phyloP scores from a whole-genome alignment of 2,113 vertebrate genomes.

The Corvus cornix region DNA sequence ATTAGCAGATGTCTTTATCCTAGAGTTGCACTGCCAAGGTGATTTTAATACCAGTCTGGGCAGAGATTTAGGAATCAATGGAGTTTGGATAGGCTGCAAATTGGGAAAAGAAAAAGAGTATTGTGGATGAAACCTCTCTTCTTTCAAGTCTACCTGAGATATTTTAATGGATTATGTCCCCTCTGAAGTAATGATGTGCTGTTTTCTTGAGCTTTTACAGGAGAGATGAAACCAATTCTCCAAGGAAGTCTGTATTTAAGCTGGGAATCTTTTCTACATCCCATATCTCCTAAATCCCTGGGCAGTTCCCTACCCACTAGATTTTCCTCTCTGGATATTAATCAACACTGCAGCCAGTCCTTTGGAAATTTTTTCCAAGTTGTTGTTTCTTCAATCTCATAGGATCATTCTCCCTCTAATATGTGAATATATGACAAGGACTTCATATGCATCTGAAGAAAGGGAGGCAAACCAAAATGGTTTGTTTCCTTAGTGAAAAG shows the following conservation, averaged over 20 bases:
- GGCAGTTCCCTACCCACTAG: neutral
- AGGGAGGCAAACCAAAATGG: neutral
- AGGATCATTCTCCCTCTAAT: neutral
- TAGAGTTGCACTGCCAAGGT: neutral
- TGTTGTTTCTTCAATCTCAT: neutral
- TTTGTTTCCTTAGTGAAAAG: neutral
- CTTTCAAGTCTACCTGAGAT: neutral
- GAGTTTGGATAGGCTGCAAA: neutral
- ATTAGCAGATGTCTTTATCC: neutral
- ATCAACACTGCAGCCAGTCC: neutral
- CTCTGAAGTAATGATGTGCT: neutral
- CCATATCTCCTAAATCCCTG: neutral
- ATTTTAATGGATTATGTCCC: neutral
- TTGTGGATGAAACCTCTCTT: neutral
- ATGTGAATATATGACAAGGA: neutral
- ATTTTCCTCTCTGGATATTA: neutral
- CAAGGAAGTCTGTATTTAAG: neutral
- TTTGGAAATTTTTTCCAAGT: neutral
- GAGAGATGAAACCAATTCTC: neutral
- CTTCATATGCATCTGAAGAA: neutral
- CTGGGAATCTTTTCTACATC: neutral
- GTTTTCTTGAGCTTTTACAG: neutral
- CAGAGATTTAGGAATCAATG: neutral
- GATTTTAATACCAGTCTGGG: neutral
- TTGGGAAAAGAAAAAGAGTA: neutral